Base-by-base conservation (phyloP, 2,888 invertebrate species). In the Matsumyia berberina region DNA sequence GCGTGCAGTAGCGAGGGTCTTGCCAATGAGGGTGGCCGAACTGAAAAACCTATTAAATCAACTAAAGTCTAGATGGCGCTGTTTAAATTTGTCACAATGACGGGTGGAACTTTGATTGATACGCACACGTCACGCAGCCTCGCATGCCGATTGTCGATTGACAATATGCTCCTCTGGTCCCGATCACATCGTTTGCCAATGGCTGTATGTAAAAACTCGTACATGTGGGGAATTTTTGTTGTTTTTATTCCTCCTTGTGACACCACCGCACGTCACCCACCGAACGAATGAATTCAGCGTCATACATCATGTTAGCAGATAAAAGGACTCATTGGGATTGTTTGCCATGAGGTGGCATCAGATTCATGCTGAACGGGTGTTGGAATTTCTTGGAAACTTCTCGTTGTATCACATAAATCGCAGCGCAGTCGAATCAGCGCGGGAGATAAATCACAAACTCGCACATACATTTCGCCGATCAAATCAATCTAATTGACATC, bases 401-500 rank as follows among this genome's bases (percentile, higher is more conserved):
- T 83, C 72, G 79, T 51, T 74, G 55, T 79, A 64, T 35, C 73
- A 57, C 24, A 70, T 80, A 76, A 69, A 85, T 85, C 76, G 74
- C 74, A 85, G 51, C n/a, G n/a, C 39, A 69, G 60, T 66, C n/a
- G 57, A 58, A 66, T 76, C 66, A 49, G n/a, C 39, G 57, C 49
- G 42, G 69, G 35, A 76, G 74, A 85, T 85, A 85, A 85, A 85
- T 85, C 85, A 85, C 74, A 70, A 69, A 44, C 64, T 76, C 57
- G 17, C 53, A 72, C 39, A 80, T 64, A 79, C 17, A 73, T 90
- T 90, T 90, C 89, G 88, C 90, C 90, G 90, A 91, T 91, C 91
- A 91, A 91, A 91, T 91, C 90, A 91, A 90, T 90, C 91, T 90
- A 90, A 91, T 91, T 91, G 90, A 91, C 91, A 91, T 91, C 90